Base-by-base conservation (phyloP, 1,140 invertebrate species). In the Trichomalopsis sarcophagae region DNA sequence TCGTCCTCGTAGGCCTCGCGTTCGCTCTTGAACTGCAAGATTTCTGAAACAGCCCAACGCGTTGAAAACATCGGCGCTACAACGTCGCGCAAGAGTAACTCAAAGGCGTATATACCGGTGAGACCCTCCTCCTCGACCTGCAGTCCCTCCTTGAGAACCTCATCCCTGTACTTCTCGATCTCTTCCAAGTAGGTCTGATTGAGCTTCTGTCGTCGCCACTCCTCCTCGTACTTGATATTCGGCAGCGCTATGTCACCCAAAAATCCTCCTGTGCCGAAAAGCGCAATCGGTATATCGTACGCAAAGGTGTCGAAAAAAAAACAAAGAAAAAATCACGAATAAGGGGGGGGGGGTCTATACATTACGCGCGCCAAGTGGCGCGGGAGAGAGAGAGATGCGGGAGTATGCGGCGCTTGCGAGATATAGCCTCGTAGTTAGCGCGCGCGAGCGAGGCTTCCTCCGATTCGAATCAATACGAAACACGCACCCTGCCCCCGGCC, bases 121-220 rank as follows among this genome's bases (percentile, higher is more conserved):
- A 97, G 92, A 33, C 96, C 96, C 92, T 97, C 96, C 88, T 97
- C 96, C 92, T 97, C 96, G 17, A 97, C 95, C 91, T 97, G 96
- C 33, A 97, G 92, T 9, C 96, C 96, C 91, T 97, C 96, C 62
- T 96, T 94, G 50, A 96, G 92, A 7, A 97, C 95, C 91, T 97
- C 96, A 87, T 97, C 96, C 89, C 96, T 96, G 86, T 96, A 94
- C 89, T 95, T 96, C 88, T 97, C 96, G 21, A 97, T 92, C 89
- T 97, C 96, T 91, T 96, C 94, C 89, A 96, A 94, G 76, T 95
- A 94, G 68, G 93, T 95, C 88, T 95, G 95, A 92, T 96, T 96
- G 84, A 95, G 94, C 88, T 94, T 93, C 71, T 94, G 93, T 79
- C 92, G 92, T 87, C 92, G 94, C 92, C 91, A 93, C 88, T 94